Percentiles rank a stretch among this genome's conserved stretches.
Evolutionary conservation across 2,113 vertebrate species (phyloP).

Genomic region (Paradoxurus hermaphroditus): DNA sequence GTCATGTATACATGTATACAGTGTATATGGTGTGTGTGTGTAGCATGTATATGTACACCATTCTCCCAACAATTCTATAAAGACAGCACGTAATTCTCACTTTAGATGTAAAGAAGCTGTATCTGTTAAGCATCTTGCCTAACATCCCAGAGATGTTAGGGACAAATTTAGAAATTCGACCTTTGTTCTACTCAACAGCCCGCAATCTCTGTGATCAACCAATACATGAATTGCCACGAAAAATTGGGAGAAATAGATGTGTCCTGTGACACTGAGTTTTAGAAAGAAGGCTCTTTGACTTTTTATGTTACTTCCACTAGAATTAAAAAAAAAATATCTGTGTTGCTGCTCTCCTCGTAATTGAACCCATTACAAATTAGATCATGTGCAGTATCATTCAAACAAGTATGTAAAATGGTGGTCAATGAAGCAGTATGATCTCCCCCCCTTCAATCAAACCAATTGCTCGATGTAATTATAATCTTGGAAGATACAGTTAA

Average conservation of each 20-base stretch:
- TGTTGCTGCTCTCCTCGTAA: neutral
- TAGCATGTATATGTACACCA: neutral
- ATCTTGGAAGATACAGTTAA: conserved; percentile 61
- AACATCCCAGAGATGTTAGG: neutral
- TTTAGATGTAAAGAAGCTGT: neutral
- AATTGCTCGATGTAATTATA: conserved; percentile 63
- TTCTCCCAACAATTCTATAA: neutral
- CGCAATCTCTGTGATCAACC: neutral
- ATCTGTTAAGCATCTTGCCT: neutral
- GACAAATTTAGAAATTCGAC: neutral
- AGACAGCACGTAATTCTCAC: neutral
- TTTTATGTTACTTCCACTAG: neutral
- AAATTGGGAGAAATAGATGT: neutral
- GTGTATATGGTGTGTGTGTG: neutral
- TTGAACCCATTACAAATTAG: neutral
- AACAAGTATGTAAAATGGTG: neutral
- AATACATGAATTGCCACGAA: no score
- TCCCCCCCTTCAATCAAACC: conserved; percentile 34
- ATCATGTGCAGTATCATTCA: neutral
- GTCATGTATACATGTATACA: neutral
- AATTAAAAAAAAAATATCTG: neutral
- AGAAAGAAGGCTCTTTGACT: neutral
- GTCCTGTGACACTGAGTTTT: neutral
- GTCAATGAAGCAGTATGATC: neutral
- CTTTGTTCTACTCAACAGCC: neutral